Evolutionary conservation across 1,140 invertebrate species (phyloP).

Genomic region (Augochlora pura): DNA sequence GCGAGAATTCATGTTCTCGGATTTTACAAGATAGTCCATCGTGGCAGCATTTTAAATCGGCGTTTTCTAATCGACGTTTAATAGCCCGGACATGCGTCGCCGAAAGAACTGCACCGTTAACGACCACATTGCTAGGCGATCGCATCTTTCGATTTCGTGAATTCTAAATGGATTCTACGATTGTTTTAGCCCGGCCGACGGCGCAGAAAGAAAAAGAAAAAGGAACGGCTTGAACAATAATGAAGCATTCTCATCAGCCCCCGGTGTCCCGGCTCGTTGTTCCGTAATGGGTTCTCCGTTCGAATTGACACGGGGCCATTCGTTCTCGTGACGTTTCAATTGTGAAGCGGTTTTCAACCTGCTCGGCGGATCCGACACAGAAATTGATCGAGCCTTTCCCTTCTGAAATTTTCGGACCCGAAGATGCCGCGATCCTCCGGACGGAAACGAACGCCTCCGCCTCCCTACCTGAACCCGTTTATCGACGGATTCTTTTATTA

Average conservation of each 20-base stretch:
- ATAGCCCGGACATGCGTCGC: too few species aligned
- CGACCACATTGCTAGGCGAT: too few species aligned
- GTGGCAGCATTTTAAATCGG: too few species aligned
- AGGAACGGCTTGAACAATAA: neutral
- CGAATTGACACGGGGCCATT: constrained; percentile 61
- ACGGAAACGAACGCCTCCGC: constrained; percentile 25
- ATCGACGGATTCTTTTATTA: constrained; percentile 73
- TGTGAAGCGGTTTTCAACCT: constrained; percentile 49
- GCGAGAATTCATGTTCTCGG: too few species aligned
- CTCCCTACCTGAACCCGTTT: constrained; percentile 36
- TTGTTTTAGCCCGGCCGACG: too few species aligned
- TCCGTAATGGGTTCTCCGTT: constrained; percentile 59
- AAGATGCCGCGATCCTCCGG: constrained; percentile 5
- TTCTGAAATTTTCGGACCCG: constrained; percentile 43
- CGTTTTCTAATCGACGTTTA: too few species aligned
- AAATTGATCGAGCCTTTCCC: constrained; percentile 61
- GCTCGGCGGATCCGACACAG: constrained; percentile 56
- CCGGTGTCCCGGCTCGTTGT: constrained; percentile 6
- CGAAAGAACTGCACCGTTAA: too few species aligned
- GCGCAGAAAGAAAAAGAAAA: too few species aligned
- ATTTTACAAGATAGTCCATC: too few species aligned
- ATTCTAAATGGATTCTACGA: too few species aligned
- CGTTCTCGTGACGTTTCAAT: constrained; percentile 70
- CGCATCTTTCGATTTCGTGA: too few species aligned
- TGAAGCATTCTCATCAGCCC: neutral